These are phyloP conservation scores for Pheosia tremula DNA, from an alignment of 2,888 invertebrate species.

Conservation along the genomic window DNA sequence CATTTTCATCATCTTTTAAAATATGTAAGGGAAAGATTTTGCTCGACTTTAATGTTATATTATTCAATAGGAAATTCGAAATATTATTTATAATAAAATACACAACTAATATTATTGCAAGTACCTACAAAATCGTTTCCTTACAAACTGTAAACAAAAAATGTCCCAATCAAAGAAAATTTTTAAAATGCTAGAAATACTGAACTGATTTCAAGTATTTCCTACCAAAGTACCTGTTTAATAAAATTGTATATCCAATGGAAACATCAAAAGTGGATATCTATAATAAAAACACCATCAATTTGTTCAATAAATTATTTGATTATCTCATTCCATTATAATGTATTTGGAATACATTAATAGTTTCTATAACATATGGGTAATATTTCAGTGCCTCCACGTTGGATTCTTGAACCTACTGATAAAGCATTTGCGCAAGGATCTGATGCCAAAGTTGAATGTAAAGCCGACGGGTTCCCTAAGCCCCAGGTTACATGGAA, in stretches of 20 bases:
- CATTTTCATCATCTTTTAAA: neutral
- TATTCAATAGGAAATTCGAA: neutral
- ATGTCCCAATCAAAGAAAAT: neutral
- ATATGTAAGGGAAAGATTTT: conserved; percentile 17
- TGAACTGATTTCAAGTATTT: conserved; percentile 7
- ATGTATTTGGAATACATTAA: conserved; percentile 7
- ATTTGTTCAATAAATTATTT: neutral
- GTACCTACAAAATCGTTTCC: conserved; percentile 12
- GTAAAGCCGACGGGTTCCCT: conserved; percentile 98
- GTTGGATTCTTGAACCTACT: conserved; percentile 97
- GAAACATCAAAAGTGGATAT: neutral
- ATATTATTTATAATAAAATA: neutral
- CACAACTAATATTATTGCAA: neutral
- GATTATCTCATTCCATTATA: neutral
- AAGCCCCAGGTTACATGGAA: conserved; percentile 98
- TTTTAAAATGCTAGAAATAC: neutral
- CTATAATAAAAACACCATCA: neutral
- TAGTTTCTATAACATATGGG: conserved; percentile 44
- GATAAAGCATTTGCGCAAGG: conserved; percentile 98
- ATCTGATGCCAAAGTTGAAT: conserved; percentile 96
- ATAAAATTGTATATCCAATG: neutral
- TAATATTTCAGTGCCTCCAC: conserved; percentile 93
- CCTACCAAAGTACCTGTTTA: neutral
- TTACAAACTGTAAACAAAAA: neutral
- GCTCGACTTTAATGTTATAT: neutral